Conservation (phyloP, 2,888 invertebrate genomes). For the Caenorhabditis plicata region DNA sequence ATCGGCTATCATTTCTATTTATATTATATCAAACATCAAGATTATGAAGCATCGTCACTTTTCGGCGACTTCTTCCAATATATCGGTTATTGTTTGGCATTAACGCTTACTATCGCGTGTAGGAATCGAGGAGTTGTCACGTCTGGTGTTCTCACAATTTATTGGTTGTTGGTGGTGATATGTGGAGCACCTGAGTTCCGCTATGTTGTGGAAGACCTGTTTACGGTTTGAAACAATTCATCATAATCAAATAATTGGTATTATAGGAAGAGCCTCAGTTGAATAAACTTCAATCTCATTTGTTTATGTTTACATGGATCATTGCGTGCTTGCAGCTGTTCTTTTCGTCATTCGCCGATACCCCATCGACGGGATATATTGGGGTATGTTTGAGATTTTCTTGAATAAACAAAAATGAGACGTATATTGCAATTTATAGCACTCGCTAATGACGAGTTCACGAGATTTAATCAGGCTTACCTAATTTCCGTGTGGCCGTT, state of each 20-base stretch:
- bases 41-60: constrained; percentile 6
- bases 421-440: too few species aligned
- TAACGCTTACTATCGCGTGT: constrained; percentile 54
- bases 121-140: constrained; percentile 59
- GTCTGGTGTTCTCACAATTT: constrained; percentile 61
- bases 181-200: constrained; percentile 36
- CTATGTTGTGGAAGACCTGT: constrained; percentile 9
- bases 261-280: constrained; percentile 8
- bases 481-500: too few species aligned
- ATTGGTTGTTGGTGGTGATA: constrained; percentile 50
- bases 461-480: too few species aligned
- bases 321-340: constrained; percentile 48
- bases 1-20: constrained; percentile 35
- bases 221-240: too few species aligned
- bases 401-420: neutral
- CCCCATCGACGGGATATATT: constrained; percentile 37
- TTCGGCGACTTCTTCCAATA: constrained; percentile 43
- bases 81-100: constrained; percentile 44
- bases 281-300: constrained; percentile 13
- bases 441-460: too few species aligned
- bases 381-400: constrained; percentile 26
- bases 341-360: constrained; percentile 59
- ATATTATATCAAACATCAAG: constrained; percentile 1
- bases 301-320: constrained; percentile 40
- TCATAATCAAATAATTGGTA: too few species aligned